These are phyloP conservation scores for Pholis gunnellus DNA, from an alignment of 2,113 vertebrate species.

Conservation along the genomic window DNA sequence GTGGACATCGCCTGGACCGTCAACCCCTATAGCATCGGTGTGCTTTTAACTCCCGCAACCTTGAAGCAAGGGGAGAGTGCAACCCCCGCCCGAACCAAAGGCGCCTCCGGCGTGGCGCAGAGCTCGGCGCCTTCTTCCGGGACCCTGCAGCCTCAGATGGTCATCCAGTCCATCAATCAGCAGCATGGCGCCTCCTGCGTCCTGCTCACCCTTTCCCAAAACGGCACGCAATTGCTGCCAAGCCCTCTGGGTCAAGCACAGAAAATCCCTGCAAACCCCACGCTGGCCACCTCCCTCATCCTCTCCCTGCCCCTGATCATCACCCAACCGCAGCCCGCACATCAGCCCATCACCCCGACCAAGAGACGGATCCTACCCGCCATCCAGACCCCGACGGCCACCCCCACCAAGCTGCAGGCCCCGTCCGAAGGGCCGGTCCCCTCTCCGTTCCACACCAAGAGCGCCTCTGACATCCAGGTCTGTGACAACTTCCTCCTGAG, in stretches of 20 bases:
- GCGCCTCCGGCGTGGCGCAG: not conserved
- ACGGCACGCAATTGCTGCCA: not conserved
- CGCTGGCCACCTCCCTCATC: not conserved
- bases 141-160: conserved; percentile 2
- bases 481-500: conserved; percentile 70
- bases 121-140: not conserved
- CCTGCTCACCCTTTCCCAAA: conserved; percentile 22
- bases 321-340: conserved; percentile 7
- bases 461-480: conserved; percentile 37
- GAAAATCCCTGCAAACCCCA: too few species aligned
- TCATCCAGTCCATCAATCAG: conserved; percentile 12
- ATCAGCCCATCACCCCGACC: not conserved
- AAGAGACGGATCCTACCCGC: not conserved
- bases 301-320: conserved; percentile 48
- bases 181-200: not conserved
- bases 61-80: not conserved
- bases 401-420: not conserved
- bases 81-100: not conserved
- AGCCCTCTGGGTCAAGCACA: not conserved
- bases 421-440: fast-evolving
- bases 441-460: conserved; percentile 49
- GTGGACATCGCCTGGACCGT: conserved; percentile 51
- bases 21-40: conserved; percentile 51
- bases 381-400: not conserved
- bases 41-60: conserved; percentile 42